These are phyloP conservation scores for Drosophila pandora DNA, from an alignment of 1,140 invertebrate genomes.

Conservation along the genomic window DNA sequence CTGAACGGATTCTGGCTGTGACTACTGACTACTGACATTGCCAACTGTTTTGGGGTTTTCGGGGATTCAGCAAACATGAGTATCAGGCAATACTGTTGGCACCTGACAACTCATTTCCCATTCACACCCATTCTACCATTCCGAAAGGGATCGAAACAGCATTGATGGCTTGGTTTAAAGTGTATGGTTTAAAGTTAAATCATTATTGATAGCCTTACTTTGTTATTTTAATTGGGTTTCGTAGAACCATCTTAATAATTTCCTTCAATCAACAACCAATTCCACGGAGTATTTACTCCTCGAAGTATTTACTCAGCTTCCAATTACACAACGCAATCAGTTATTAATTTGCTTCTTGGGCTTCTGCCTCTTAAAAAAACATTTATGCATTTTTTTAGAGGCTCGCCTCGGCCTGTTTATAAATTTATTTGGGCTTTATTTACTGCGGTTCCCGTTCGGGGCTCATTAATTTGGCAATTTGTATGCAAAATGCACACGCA, in stretches of 20 bases:
- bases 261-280: background rate
- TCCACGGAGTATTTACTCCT: background rate
- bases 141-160: background rate
- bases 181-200: background rate
- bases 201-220: too few relatives aligned
- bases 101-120: background rate
- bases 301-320: slow-evolving; percentile 52
- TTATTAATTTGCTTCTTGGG: slow-evolving; percentile 40
- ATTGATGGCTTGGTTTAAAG: background rate
- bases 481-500: slow-evolving; percentile 78
- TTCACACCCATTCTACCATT: background rate
- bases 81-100: slow-evolving; percentile 3
- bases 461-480: slow-evolving; percentile 81
- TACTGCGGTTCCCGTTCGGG: slow-evolving; percentile 35
- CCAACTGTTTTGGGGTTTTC: slow-evolving; percentile 21
- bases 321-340: slow-evolving; percentile 49
- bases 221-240: too few relatives aligned
- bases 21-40: slow-evolving; percentile 14
- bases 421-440: slow-evolving; percentile 60
- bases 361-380: too few relatives aligned
- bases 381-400: slow-evolving; percentile 3
- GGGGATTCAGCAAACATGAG: slow-evolving; percentile 5
- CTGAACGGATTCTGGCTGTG: background rate
- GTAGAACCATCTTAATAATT: background rate
- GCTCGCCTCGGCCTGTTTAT: slow-evolving; percentile 29